These are phyloP conservation scores for Clamator glandarius DNA, from an alignment of 2,797 vertebrate genomes.

Conservation along the genomic window DNA sequence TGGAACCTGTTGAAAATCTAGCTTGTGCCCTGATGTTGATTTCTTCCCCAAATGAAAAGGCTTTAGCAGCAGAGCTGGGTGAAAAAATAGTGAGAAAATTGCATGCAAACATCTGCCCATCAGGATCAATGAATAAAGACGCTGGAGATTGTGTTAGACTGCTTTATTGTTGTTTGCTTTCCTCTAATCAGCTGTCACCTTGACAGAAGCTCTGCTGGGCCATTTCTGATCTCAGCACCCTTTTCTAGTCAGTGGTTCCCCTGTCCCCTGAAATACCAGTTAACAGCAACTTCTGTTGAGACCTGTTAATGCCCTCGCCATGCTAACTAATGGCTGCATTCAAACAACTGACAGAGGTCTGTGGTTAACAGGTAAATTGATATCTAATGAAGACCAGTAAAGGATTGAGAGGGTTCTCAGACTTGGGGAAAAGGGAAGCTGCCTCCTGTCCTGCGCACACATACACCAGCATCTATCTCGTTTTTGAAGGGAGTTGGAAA, in stretches of 20 bases:
- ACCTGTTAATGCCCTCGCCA: accelerated
- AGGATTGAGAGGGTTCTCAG: neutral
- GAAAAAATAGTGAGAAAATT: neutral
- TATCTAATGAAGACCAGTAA: neutral
- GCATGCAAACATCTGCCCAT: neutral
- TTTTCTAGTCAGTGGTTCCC: neutral
- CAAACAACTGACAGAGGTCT: neutral
- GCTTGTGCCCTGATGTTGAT: neutral
- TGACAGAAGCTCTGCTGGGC: neutral
- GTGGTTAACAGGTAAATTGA: neutral
- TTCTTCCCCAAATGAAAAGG: neutral
- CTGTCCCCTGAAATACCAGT: neutral
- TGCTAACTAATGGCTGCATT: neutral
- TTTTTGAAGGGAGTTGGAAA: neutral
- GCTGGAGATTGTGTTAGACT: neutral
- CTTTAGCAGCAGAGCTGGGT: neutral
- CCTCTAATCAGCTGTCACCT: accelerated
- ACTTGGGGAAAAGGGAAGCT: neutral
- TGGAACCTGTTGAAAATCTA: neutral
- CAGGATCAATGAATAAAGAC: neutral
- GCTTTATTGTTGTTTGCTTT: neutral
- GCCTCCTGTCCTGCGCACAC: accelerated
- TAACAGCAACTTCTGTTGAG: neutral
- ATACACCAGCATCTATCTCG: accelerated
- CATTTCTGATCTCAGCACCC: accelerated